Conservation (phyloP, 2,888 invertebrate genomes). For the Hemistola chrysoprasaria region DNA sequence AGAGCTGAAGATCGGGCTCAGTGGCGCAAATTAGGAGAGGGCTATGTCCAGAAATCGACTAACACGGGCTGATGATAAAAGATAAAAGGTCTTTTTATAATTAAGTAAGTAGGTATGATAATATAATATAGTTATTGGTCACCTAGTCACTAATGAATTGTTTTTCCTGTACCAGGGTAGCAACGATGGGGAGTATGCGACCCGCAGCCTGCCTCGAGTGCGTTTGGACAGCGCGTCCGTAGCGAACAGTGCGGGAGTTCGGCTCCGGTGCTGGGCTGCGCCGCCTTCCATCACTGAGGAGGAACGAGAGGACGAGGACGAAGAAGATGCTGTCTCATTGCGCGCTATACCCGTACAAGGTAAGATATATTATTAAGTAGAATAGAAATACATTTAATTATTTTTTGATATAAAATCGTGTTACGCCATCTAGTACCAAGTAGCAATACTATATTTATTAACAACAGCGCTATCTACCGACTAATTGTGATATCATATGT, state of each 20-base stretch:
- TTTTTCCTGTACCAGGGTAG: constrained; percentile 46
- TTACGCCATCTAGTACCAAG: constrained; percentile 46
- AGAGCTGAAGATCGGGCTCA: no score
- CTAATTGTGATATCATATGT: neutral
- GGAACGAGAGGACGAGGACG: constrained; percentile 83
- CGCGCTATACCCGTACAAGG: constrained; percentile 84
- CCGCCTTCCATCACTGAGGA: constrained; percentile 87
- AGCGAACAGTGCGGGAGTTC: constrained; percentile 82
- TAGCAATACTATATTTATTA: neutral
- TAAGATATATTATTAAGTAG: constrained; percentile 46
- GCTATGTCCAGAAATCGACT: no score
- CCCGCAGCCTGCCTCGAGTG: constrained; percentile 83
- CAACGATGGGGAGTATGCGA: constrained; percentile 69
- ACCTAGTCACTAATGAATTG: no score
- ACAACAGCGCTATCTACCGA: constrained; percentile 15
- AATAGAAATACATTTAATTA: neutral
- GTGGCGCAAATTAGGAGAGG: no score
- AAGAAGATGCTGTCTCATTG: constrained; percentile 85
- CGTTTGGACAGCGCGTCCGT: constrained; percentile 86
- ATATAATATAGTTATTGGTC: no score
- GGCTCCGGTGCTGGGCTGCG: constrained; percentile 83
- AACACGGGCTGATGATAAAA: no score
- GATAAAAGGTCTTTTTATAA: no score
- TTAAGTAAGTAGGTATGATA: no score
- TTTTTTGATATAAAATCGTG: neutral